Base-by-base conservation (phyloP, 2,888 invertebrate species). In the Lithophane leautieri region DNA sequence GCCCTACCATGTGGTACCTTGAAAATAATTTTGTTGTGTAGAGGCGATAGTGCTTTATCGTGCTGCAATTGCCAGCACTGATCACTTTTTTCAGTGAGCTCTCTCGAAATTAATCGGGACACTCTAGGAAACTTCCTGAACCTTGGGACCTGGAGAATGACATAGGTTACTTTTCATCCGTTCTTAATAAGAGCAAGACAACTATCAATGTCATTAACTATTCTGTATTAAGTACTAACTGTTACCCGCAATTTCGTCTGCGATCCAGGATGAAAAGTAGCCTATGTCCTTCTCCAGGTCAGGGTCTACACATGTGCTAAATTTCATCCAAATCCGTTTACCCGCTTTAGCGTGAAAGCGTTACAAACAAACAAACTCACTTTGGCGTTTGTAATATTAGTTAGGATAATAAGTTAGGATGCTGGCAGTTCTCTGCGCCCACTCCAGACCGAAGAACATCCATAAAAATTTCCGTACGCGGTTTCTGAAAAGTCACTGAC, bases 1-100 rank as follows among this genome's bases (percentile, higher is more conserved):
- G 65, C 83, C 82, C 82, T 84, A 50, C 82, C 71, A 84, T 58
- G 12, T 52, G 16, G 28, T 67, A 42, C 22, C 22, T 44, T 61
- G 60, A 66, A 75, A 47, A 54, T 67, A 22, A 25, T 58, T 34
- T 61, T 66, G 54, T 60, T 2, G 40, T 22, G 40, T 65, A 73
- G 54, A 78, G 8, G 47, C 42, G 75, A 66, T 56, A 75, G 40
- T 75, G 60, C 54, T 61, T 66, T 63, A 25, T 28, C 1, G 50
- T 63, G 19, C 16, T 4, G 44, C 1, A 58, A 28, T 58, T 58
- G 28, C 11, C 58, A 28, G 28, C 28, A 16, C 2, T 28, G 1
- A 25, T 25, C 8, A 58, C 28, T 16, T 58, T 16, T 58, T 58
- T 28, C 28, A 25, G 14, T 16, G 25, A 25, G 2, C 14, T 25